Evolutionary conservation across 2,888 invertebrate genomes (phyloP).

Genomic region (Argyresthia goedartella): DNA sequence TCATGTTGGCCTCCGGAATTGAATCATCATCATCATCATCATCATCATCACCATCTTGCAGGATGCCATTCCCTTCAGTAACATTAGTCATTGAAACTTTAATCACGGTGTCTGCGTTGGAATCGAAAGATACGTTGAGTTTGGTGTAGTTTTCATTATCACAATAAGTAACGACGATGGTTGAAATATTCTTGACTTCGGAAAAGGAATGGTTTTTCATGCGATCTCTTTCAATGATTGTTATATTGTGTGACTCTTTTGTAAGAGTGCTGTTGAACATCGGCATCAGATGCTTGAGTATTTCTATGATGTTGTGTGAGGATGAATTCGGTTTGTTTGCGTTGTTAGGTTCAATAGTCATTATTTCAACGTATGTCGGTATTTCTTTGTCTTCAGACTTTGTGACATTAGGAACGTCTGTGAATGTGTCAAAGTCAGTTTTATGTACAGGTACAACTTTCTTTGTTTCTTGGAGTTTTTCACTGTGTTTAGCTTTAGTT

Average conservation of each 20-base stretch:
- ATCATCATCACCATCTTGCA: constrained; percentile 5
- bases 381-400: constrained; percentile 20
- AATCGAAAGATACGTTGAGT: constrained; percentile 21
- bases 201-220: constrained; percentile 47
- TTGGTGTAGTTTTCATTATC: constrained; percentile 40
- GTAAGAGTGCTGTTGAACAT: constrained; percentile 48
- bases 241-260: constrained; percentile 56
- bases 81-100: constrained; percentile 14
- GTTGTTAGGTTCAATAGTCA: constrained; percentile 54
- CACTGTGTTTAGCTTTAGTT: constrained; percentile 7
- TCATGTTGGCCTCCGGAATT: constrained; percentile 20
- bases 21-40: constrained; percentile 17
- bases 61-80: constrained; percentile 18
- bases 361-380: constrained; percentile 45
- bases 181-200: constrained; percentile 51
- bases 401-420: neutral
- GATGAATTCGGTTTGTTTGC: constrained; percentile 32
- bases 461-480: constrained; percentile 16
- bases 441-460: constrained; percentile 19
- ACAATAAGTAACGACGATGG: constrained; percentile 56
- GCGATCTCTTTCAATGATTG: constrained; percentile 51
- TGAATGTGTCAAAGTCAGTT: constrained; percentile 4
- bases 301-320: constrained; percentile 48
- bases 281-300: constrained; percentile 58
- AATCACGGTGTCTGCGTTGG: constrained; percentile 17